phyloP scores from a whole-genome alignment of 2,797 vertebrate species.

The Zalophus californianus region DNA sequence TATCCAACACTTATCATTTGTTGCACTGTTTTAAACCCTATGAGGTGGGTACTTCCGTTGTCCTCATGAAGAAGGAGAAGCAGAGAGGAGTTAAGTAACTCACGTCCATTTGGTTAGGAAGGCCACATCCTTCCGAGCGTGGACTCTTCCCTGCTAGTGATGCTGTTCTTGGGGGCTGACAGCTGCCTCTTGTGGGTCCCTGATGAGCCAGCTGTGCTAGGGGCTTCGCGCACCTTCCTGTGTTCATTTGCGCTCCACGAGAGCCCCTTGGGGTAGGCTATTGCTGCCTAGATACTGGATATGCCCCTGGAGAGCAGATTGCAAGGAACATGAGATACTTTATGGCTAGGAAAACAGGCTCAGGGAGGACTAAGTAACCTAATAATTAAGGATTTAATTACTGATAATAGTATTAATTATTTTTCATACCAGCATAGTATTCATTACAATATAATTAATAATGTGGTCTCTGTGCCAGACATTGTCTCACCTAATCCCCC shows the following conservation, averaged over 20 bases:
- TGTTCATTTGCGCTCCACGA: accelerated
- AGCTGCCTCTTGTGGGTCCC: accelerated
- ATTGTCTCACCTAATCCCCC: not conserved
- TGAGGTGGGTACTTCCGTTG: not conserved
- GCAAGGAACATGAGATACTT: not conserved
- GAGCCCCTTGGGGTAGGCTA: no score
- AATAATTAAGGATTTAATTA: not conserved
- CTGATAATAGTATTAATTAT: not conserved
- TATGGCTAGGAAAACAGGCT: not conserved
- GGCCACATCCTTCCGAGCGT: not conserved
- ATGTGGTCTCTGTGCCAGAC: no score
- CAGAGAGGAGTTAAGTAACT: not conserved
- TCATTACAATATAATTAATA: not conserved
- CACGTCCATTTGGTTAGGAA: accelerated
- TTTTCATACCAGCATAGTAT: not conserved
- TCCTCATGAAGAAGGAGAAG: not conserved
- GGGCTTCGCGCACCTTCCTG: accelerated
- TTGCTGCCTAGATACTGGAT: not conserved
- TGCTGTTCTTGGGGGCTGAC: not conserved
- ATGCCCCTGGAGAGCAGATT: not conserved
- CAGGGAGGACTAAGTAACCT: not conserved
- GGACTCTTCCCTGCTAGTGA: no score
- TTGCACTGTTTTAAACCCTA: accelerated
- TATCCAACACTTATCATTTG: no score
- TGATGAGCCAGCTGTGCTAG: accelerated